Evolutionary conservation across 2,113 vertebrate species (phyloP).

Genomic region (Delphinus delphis): DNA sequence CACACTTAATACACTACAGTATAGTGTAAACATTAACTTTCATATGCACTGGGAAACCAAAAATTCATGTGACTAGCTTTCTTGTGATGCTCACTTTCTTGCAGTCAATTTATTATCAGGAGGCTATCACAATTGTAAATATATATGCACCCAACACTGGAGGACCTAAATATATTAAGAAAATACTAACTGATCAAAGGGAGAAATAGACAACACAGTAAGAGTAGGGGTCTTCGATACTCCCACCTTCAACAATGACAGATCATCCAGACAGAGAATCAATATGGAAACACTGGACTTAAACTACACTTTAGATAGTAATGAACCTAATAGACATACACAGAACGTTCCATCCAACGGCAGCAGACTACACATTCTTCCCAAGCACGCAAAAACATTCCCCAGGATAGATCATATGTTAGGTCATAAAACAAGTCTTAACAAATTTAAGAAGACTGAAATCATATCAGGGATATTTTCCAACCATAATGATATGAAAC

Average conservation of each 20-base stretch:
- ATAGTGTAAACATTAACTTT: too few relatives aligned
- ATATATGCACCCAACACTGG: not conserved
- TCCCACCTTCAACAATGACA: not conserved
- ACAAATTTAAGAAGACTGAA: not conserved
- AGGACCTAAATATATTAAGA: not conserved
- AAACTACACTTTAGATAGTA: not conserved
- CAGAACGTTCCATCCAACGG: not conserved
- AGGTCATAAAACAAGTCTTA: not conserved
- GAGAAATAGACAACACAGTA: not conserved
- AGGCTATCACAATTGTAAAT: not conserved
- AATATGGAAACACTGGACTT: not conserved
- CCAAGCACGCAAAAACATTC: not conserved
- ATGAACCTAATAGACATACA: not conserved
- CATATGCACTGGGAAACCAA: too few relatives aligned
- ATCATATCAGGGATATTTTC: not conserved
- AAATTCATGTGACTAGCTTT: too few relatives aligned
- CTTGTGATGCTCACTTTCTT: too few relatives aligned
- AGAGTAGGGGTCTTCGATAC: not conserved
- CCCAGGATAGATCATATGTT: not conserved
- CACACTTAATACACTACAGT: too few relatives aligned
- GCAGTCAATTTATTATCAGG: not conserved
- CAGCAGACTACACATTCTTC: not conserved
- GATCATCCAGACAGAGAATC: not conserved
- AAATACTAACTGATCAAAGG: not conserved
- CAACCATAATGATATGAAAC: not conserved